These are phyloP conservation scores for Phyllotreta cruciferae DNA, from an alignment of 2,888 invertebrate species.

Conservation along the genomic window DNA sequence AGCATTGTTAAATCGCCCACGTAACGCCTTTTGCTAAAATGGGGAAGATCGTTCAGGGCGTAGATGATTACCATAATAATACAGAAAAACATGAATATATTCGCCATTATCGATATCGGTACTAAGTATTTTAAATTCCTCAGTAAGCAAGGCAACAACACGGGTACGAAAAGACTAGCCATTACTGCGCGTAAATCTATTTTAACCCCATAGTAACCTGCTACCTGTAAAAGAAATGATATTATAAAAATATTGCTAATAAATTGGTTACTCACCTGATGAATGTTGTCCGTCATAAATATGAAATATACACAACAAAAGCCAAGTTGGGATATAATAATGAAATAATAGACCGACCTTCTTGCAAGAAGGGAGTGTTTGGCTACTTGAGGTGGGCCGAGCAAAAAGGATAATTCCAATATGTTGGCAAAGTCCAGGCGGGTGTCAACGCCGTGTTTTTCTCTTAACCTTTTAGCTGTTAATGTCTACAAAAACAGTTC, in stretches of 20 bases:
- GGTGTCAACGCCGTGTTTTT: background rate
- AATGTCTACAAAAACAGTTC: background rate
- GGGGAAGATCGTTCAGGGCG: background rate
- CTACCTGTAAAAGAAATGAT: too few relatives aligned
- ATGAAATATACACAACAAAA: slow-evolving; percentile 97
- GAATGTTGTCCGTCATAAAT: slow-evolving; percentile 86
- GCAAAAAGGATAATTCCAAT: background rate
- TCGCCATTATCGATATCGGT: slow-evolving; percentile 78
- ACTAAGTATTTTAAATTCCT: slow-evolving; percentile 74
- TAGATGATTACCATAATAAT: slow-evolving; percentile 61
- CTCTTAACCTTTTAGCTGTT: background rate
- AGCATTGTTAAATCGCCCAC: too few relatives aligned
- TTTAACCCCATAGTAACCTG: too few relatives aligned
- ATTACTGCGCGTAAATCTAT: too few relatives aligned
- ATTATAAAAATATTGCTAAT: slow-evolving; percentile 61
- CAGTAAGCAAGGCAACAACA: too few relatives aligned
- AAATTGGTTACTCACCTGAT: slow-evolving; percentile 65
- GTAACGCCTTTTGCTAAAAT: too few relatives aligned
- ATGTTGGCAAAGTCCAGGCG: background rate
- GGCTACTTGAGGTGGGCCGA: background rate
- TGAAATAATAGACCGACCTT: background rate
- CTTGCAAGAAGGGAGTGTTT: too few relatives aligned
- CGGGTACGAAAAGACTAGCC: too few relatives aligned
- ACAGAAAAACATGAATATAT: slow-evolving; percentile 76
- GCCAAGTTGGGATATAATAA: slow-evolving; percentile 84